Conservation (phyloP, 2,113 vertebrate genomes). For the Clarias gariepinus region DNA sequence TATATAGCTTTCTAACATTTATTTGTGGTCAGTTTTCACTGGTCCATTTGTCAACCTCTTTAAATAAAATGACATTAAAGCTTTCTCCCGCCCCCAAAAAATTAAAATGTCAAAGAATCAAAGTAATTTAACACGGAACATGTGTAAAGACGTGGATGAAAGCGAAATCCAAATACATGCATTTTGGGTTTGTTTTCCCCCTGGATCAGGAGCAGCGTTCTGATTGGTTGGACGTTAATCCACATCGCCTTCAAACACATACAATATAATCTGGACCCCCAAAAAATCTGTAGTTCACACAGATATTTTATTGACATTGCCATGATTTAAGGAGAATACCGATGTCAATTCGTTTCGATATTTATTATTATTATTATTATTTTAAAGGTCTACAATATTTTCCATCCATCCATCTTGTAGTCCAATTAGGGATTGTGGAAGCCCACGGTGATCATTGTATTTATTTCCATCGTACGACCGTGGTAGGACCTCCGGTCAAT, state of each 20-base stretch:
- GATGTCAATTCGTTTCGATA: background rate
- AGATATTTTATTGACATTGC: background rate
- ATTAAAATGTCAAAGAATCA: background rate
- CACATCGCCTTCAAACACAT: no score
- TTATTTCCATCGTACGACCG: no score
- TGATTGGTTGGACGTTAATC: background rate
- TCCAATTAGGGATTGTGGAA: no score
- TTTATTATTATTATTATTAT: background rate
- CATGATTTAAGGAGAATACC: background rate
- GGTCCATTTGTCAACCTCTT: background rate
- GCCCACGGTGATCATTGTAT: no score
- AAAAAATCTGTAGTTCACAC: background rate
- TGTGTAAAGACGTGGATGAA: background rate
- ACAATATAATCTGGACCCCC: no score
- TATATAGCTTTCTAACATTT: background rate
- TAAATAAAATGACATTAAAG: background rate
- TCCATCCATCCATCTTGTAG: no score
- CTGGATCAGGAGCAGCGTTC: background rate
- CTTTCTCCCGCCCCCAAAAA: background rate
- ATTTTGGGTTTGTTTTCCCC: background rate
- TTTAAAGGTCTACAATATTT: no score
- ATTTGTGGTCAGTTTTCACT: background rate
- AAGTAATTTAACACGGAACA: background rate
- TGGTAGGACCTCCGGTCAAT: no score
- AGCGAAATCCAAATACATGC: background rate